These are phyloP conservation scores for Festucalex cinctus DNA, from an alignment of 2,113 vertebrate genomes.

Conservation along the genomic window DNA sequence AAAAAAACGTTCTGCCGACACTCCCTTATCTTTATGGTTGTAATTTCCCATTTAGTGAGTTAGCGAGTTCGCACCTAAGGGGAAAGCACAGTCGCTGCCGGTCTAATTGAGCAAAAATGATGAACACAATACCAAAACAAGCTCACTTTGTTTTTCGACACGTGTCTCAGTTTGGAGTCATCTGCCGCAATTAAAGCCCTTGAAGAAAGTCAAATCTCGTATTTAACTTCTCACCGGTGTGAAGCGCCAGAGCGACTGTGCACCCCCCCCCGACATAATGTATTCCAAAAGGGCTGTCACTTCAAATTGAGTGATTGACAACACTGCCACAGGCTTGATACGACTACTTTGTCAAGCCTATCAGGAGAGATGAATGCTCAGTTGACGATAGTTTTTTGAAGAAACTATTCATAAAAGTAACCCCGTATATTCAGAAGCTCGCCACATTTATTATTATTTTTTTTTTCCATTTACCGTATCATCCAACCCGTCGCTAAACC, in stretches of 20 bases:
- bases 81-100: conserved; percentile 54
- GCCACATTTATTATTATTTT: too few relatives aligned
- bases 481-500: conserved; percentile 43
- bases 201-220: conserved; percentile 6
- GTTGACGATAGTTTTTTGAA: conserved; percentile 44
- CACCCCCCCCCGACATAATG: not conserved
- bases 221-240: conserved; percentile 1
- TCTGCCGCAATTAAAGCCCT: conserved; percentile 2
- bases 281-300: conserved; percentile 8
- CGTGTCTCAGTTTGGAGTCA: conserved; percentile 40
- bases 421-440: conserved; percentile 41
- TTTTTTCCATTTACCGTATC: conserved; percentile 49
- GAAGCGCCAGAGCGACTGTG: not conserved
- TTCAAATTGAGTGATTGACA: conserved; percentile 10
- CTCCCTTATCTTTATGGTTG: conserved; percentile 69
- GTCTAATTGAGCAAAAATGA: conserved; percentile 66
- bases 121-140: conserved; percentile 57
- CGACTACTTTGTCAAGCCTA: conserved; percentile 41
- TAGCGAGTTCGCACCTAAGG: conserved; percentile 60
- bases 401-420: conserved; percentile 60
- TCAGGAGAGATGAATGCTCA: conserved; percentile 45
- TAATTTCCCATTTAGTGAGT: conserved; percentile 70
- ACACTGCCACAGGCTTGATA: conserved; percentile 15
- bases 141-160: conserved; percentile 48
- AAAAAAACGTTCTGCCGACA: conserved; percentile 59